Percentiles rank a stretch among this genome's conserved stretches.
Evolutionary conservation across 2,888 invertebrate genomes (phyloP).

Genomic region (Temnothorax ravouxi): DNA sequence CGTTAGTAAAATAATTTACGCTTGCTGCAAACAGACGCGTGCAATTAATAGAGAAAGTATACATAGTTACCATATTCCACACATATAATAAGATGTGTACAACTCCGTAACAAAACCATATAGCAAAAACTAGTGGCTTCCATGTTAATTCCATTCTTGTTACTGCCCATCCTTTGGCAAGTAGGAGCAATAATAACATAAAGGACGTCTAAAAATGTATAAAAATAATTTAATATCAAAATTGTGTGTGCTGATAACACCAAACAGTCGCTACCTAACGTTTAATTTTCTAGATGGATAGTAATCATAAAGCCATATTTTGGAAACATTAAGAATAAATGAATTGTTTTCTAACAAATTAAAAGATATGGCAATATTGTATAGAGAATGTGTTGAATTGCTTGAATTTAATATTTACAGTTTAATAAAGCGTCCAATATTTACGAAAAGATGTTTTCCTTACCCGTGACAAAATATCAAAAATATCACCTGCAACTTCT

Average conservation of each 20-base stretch:
- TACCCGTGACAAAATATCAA: constrained; percentile 96
- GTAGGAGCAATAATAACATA: constrained; percentile 95
- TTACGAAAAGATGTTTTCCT: constrained; percentile 71
- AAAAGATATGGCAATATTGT: not conserved
- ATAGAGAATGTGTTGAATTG: not conserved
- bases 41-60: not conserved
- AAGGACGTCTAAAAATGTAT: constrained; percentile 92
- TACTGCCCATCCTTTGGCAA: constrained; percentile 99
- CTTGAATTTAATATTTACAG: not conserved
- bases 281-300: not conserved
- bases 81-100: constrained; percentile 97
- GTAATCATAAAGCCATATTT: not conserved
- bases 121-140: constrained; percentile 93
- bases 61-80: constrained; percentile 94
- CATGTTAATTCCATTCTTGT: constrained; percentile 95
- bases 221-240: constrained; percentile 48
- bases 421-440: not conserved
- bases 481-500: constrained; percentile 95
- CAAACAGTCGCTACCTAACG: not conserved
- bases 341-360: not conserved
- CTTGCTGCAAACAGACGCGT: not conserved
- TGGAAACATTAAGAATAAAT: not conserved
- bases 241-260: not conserved
- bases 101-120: constrained; percentile 97
- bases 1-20: constrained; percentile 35